These are phyloP conservation scores for Bradypus variegatus DNA, from an alignment of 2,797 vertebrate genomes.

Conservation along the genomic window DNA sequence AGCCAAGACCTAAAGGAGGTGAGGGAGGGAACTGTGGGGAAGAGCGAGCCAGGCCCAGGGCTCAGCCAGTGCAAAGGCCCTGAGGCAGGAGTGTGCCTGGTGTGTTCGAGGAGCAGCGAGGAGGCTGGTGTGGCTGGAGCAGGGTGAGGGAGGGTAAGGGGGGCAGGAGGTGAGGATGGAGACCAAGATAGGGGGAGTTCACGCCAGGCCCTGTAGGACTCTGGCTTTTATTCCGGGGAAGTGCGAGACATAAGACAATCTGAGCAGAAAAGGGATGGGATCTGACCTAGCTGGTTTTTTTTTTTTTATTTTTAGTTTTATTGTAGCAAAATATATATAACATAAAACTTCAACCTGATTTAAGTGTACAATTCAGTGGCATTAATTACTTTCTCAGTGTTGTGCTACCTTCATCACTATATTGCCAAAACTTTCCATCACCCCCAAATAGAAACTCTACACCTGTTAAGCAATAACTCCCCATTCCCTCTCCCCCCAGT, in stretches of 20 bases:
- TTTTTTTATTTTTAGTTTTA: too few species aligned
- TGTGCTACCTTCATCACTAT: too few species aligned
- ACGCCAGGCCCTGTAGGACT: not conserved
- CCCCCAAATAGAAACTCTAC: too few species aligned
- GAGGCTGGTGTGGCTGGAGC: not conserved
- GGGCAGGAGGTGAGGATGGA: not conserved
- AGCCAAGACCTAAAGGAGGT: not conserved
- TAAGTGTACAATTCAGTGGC: too few species aligned
- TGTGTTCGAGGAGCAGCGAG: not conserved
- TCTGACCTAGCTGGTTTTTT: too few species aligned
- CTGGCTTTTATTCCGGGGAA: not conserved
- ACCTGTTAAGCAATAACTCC: too few species aligned
- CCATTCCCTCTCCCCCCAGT: too few species aligned
- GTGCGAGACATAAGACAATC: not conserved
- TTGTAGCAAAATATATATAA: too few species aligned
- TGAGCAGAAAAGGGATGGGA: not conserved
- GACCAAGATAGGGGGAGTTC: not conserved
- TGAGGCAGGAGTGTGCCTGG: not conserved
- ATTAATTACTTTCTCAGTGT: too few species aligned
- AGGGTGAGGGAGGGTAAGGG: too few species aligned
- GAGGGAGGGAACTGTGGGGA: not conserved
- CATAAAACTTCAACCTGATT: too few species aligned
- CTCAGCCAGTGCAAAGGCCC: not conserved
- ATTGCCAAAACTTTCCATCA: too few species aligned
- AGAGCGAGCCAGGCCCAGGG: accelerated